Evolutionary conservation across 2,797 vertebrate genomes (phyloP).

Genomic region (Botia kubotai): DNA sequence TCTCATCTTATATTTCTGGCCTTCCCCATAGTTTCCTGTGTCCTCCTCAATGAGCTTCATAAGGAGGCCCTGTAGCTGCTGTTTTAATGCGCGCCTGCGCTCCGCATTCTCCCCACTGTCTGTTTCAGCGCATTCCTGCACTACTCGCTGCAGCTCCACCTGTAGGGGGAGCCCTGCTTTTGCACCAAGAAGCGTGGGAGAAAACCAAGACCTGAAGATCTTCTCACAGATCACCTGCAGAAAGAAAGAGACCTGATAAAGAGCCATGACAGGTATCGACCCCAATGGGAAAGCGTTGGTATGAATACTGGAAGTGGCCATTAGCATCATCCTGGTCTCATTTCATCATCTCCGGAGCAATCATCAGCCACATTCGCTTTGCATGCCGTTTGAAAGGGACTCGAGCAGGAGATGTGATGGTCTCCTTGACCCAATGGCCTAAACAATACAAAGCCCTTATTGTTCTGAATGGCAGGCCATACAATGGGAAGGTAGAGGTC

Average conservation of each 20-base stretch:
- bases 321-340: constrained; percentile 52
- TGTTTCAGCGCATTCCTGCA: constrained; percentile 84
- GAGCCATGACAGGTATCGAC: constrained; percentile 19
- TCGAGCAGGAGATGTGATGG: constrained; percentile 44
- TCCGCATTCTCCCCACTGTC: constrained; percentile 44
- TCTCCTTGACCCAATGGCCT: constrained; percentile 54
- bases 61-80: constrained; percentile 79
- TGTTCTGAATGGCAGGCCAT: constrained; percentile 63
- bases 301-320: constrained; percentile 34
- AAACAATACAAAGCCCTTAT: constrained; percentile 66
- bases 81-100: constrained; percentile 52
- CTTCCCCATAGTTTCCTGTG: constrained; percentile 68
- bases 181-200: constrained; percentile 74
- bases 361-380: constrained; percentile 62
- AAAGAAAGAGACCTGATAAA: constrained; percentile 5
- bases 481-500: constrained; percentile 64
- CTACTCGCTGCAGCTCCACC: constrained; percentile 83
- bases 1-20: constrained; percentile 47
- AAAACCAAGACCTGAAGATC: constrained; percentile 93
- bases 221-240: constrained; percentile 95
- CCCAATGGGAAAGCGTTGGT: constrained; percentile 27
- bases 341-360: constrained; percentile 52
- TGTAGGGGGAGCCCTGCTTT: constrained; percentile 78
- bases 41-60: constrained; percentile 81
- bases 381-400: constrained; percentile 55